Evolutionary conservation across 2,888 invertebrate genomes (phyloP).

Genomic region (Agrenia bidenticulata): DNA sequence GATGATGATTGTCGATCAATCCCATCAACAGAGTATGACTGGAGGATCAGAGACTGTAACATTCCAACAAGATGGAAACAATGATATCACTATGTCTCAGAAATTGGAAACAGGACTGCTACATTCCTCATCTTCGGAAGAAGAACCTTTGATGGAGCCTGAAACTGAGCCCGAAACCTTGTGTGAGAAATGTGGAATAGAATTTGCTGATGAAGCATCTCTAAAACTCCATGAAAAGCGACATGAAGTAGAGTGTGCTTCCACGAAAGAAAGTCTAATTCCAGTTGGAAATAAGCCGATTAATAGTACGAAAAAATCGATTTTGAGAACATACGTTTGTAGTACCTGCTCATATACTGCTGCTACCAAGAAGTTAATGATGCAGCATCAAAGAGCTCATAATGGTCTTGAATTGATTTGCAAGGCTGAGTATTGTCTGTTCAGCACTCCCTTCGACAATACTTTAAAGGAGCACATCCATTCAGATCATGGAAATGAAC

Average conservation of each 20-base stretch:
- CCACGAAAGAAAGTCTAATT: constrained; percentile 23
- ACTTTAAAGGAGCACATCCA: constrained; percentile 54
- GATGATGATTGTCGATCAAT: background rate
- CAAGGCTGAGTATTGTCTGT: constrained; percentile 54
- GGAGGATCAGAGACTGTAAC: constrained; percentile 2
- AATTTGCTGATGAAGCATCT: constrained; percentile 61
- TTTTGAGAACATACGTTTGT: constrained; percentile 56
- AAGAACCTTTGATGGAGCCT: constrained; percentile 54
- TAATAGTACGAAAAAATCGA: constrained; percentile 24
- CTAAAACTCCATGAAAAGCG: constrained; percentile 60
- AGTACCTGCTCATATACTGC: constrained; percentile 59
- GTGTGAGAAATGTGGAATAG: constrained; percentile 62
- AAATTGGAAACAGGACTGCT: constrained; percentile 58
- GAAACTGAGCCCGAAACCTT: constrained; percentile 59
- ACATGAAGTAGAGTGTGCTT: constrained; percentile 54
- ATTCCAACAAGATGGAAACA: constrained; percentile 57
- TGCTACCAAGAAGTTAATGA: constrained; percentile 58
- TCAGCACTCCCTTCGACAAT: constrained; percentile 54
- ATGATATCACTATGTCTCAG: constrained; percentile 69
- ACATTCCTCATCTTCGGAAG: constrained; percentile 11
- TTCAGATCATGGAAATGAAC: constrained; percentile 45
- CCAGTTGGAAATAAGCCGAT: constrained; percentile 14
- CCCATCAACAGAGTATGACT: background rate
- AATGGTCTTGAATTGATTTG: constrained; percentile 56
- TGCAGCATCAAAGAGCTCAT: constrained; percentile 60